Evolutionary conservation across 2,888 invertebrate genomes (phyloP).

Genomic region (Endotricha flammealis): DNA sequence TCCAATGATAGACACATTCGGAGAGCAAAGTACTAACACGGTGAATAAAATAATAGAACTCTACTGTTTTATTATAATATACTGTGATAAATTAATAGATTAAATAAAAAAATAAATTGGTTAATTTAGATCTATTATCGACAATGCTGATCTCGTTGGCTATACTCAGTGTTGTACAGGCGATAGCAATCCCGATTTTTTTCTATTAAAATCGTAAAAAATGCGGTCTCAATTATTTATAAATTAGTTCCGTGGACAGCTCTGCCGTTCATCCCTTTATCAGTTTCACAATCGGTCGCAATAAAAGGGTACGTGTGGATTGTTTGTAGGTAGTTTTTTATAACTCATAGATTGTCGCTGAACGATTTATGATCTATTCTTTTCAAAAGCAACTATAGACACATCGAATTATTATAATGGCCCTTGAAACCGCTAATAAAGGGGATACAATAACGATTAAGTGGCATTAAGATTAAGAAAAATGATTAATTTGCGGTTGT

Average conservation of each 20-base stretch:
- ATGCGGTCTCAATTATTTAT: constrained; percentile 76
- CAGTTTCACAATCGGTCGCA: constrained; percentile 65
- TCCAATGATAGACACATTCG: no score
- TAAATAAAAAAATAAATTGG: no score
- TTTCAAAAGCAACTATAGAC: constrained; percentile 36
- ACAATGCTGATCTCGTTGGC: no score
- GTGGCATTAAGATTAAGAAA: background rate
- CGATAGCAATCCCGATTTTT: no score
- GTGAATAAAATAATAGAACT: no score
- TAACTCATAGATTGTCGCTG: constrained; percentile 50
- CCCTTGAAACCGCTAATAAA: constrained; percentile 48
- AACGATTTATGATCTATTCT: constrained; percentile 54
- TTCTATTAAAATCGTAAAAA: constrained; percentile 37
- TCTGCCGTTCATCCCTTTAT: constrained; percentile 71
- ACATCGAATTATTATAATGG: constrained; percentile 44
- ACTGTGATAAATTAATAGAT: no score
- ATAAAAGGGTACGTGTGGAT: constrained; percentile 71
- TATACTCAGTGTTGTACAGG: no score
- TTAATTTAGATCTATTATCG: no score
- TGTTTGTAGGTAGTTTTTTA: constrained; percentile 53
- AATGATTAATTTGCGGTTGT: constrained; percentile 6
- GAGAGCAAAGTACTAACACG: no score
- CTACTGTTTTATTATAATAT: no score
- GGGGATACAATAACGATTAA: constrained; percentile 16
- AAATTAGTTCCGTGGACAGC: constrained; percentile 75